Conservation (phyloP, 2,113 vertebrate genomes). For the Ceyx margarethae region DNA sequence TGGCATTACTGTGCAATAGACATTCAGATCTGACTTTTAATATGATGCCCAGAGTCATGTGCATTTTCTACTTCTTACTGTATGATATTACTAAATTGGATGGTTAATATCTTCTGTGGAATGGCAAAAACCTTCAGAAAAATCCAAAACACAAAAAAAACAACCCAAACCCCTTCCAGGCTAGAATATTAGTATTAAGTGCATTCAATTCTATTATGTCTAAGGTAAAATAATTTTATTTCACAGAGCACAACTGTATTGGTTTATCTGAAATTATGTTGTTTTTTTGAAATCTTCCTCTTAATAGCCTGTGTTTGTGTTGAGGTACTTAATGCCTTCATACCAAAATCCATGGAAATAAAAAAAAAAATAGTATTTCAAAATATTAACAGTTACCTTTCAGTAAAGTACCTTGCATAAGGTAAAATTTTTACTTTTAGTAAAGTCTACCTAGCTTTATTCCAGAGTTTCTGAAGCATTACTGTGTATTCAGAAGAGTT, state of each 20-base stretch:
- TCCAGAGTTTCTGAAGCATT: neutral
- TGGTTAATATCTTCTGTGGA: neutral
- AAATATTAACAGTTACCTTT: neutral
- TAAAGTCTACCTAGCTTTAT: neutral
- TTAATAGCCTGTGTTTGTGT: neutral
- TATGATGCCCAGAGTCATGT: slow-evolving; percentile 1
- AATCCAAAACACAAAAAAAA: neutral
- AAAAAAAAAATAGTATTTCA: neutral
- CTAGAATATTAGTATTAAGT: neutral
- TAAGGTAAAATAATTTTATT: neutral
- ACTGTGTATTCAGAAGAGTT: neutral
- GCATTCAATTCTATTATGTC: neutral
- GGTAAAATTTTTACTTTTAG: neutral
- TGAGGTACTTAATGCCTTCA: neutral
- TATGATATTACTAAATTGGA: neutral
- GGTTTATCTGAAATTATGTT: neutral
- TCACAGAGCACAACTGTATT: neutral
- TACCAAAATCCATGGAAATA: neutral
- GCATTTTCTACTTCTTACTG: slow-evolving; percentile 28
- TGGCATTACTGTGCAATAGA: slow-evolving; percentile 31
- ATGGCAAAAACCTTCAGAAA: neutral
- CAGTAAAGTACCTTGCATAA: neutral
- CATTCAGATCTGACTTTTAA: slow-evolving; percentile 34
- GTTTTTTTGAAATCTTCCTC: neutral
- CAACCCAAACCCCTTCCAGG: accelerated